Conservation (phyloP, 1,140 invertebrate genomes). For the Atta colombica region DNA sequence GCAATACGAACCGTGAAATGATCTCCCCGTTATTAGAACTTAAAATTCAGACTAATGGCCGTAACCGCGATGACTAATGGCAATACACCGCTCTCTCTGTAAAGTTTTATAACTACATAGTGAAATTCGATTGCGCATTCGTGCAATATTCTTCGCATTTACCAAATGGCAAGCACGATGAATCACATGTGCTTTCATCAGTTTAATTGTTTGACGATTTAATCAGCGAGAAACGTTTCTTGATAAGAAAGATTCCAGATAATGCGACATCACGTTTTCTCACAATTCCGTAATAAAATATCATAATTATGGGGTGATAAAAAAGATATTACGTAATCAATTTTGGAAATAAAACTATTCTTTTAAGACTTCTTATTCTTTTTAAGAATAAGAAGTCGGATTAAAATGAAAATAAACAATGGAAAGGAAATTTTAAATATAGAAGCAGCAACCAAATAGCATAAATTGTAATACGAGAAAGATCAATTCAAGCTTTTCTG, state of each 20-base stretch:
- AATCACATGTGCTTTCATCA: constrained; percentile 62
- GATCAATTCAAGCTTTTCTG: background rate
- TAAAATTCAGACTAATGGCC: constrained; percentile 59
- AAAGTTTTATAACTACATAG: constrained; percentile 49
- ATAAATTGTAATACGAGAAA: background rate
- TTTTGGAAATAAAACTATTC: background rate
- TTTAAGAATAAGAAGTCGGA: no score
- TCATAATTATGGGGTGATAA: background rate
- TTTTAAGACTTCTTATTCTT: no score
- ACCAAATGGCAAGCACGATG: constrained; percentile 50
- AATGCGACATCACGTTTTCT: constrained; percentile 28
- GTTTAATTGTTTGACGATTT: constrained; percentile 64
- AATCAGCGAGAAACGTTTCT: constrained; percentile 31
- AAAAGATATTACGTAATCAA: background rate
- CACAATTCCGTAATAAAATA: constrained; percentile 9
- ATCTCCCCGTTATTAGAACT: constrained; percentile 37
- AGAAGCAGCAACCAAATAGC: background rate
- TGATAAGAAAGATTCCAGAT: constrained; percentile 29
- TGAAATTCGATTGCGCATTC: constrained; percentile 46
- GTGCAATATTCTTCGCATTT: constrained; percentile 38
- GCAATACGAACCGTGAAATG: constrained; percentile 38
- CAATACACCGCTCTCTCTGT: constrained; percentile 1
- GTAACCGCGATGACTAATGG: constrained; percentile 55
- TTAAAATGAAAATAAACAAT: background rate
- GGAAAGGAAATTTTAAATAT: background rate